These are phyloP conservation scores for Bugulina stolonifera DNA, from an alignment of 2,888 invertebrate species.

Conservation along the genomic window DNA sequence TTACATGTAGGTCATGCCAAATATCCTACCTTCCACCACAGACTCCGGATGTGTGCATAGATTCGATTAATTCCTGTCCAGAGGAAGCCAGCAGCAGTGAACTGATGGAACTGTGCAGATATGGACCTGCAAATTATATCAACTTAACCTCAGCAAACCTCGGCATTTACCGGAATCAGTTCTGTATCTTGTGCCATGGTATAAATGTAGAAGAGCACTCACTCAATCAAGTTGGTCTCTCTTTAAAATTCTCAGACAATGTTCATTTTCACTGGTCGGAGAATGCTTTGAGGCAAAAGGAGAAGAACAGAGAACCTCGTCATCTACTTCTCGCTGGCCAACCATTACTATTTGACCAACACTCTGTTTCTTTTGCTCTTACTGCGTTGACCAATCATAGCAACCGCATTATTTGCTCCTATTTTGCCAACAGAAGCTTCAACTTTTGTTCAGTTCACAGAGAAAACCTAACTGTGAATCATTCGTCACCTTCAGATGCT, in stretches of 20 bases:
- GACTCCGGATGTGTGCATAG: background rate
- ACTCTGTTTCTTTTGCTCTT: no score
- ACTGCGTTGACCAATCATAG: background rate
- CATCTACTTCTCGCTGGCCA: background rate
- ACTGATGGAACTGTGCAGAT: background rate
- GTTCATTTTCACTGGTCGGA: background rate
- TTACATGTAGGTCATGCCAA: background rate
- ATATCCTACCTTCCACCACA: background rate
- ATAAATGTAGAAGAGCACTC: background rate
- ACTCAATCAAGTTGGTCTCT: background rate
- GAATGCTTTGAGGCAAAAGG: no score
- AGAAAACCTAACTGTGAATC: background rate
- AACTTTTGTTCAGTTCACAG: background rate
- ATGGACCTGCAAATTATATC: background rate
- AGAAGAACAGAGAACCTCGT: no score
- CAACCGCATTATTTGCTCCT: background rate
- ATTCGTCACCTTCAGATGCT: background rate
- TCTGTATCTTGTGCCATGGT: background rate
- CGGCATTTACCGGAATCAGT: background rate
- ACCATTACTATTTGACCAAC: background rate
- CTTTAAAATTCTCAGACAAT: no score
- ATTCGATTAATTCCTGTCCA: background rate
- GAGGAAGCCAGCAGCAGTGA: background rate
- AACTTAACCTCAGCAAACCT: background rate
- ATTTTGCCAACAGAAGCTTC: background rate